Percentiles rank a stretch among this genome's conserved stretches.
Conservation (phyloP, 1,140 invertebrate species). For the Macrotrachela quadricornifera region DNA sequence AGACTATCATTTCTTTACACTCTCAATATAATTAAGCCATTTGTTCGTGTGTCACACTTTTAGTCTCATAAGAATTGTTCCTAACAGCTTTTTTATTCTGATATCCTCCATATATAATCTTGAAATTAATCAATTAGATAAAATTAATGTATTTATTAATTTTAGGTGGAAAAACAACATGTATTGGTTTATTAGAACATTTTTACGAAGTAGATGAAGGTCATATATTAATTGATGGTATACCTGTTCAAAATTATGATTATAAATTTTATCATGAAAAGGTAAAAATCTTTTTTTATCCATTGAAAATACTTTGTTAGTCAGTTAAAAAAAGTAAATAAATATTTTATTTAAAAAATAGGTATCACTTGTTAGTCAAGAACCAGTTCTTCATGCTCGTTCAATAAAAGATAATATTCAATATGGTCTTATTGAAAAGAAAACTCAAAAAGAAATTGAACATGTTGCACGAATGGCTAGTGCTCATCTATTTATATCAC, state of each 20-base stretch:
- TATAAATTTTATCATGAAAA: constrained; percentile 1
- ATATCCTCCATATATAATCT: too few relatives aligned
- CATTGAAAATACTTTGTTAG: too few relatives aligned
- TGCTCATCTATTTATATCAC: constrained; percentile 61
- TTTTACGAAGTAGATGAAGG: constrained; percentile 28
- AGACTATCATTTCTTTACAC: too few relatives aligned
- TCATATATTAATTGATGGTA: constrained; percentile 24
- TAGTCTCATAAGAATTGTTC: too few relatives aligned
- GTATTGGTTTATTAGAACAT: constrained; percentile 28
- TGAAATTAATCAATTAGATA: too few relatives aligned
- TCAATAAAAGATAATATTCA: constrained; percentile 72
- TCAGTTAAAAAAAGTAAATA: too few relatives aligned
- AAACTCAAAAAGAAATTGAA: constrained; percentile 38
- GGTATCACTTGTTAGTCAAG: constrained; percentile 24
- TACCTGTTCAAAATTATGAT: constrained; percentile 17
- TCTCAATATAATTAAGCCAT: too few relatives aligned
- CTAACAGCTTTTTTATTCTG: too few relatives aligned
- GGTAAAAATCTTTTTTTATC: background rate
- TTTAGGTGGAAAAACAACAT: constrained; percentile 31
- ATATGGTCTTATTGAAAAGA: constrained; percentile 44
- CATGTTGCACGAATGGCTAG: constrained; percentile 63
- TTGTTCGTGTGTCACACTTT: too few relatives aligned
- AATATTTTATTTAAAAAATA: too few relatives aligned
- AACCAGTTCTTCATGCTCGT: constrained; percentile 71
- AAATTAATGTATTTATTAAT: too few relatives aligned